A percentile compares a stretch with the other conserved stretches of the same genome.
Evolutionary conservation across 2,888 invertebrate species (phyloP).

Genomic region (Drosophila limbata): DNA sequence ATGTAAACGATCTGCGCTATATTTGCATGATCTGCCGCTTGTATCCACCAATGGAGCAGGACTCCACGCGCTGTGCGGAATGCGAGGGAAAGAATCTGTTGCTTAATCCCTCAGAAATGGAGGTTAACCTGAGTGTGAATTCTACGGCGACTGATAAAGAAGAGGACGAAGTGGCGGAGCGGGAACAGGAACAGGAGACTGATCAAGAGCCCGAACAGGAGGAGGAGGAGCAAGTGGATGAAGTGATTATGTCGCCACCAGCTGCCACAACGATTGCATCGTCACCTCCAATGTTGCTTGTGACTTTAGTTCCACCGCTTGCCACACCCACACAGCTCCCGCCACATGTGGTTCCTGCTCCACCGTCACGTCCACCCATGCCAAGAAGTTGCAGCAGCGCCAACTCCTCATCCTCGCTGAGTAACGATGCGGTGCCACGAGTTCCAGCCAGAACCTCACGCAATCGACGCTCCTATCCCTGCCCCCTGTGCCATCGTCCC

Average conservation of each 20-base stretch:
- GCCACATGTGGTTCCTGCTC: constrained; percentile 10
- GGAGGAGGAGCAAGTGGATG: constrained; percentile 3
- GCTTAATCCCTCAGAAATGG: constrained; percentile 26
- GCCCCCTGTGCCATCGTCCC: constrained; percentile 83
- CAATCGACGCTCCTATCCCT: constrained; percentile 80
- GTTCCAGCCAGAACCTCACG: constrained; percentile 30
- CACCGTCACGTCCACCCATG: constrained; percentile 36
- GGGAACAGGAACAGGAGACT: constrained; percentile 4
- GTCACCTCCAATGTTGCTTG: constrained; percentile 40
- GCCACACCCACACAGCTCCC: constrained; percentile 11
- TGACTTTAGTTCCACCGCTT: constrained; percentile 50
- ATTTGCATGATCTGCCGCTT: constrained; percentile 83
- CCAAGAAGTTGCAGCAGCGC: constrained; percentile 65
- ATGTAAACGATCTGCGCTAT: constrained; percentile 77
- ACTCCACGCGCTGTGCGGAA: constrained; percentile 82
- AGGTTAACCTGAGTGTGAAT: not conserved
- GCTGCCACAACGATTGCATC: not conserved
- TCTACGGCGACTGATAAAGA: constrained; percentile 5
- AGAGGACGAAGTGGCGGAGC: constrained; percentile 7
- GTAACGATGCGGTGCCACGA: constrained; percentile 53
- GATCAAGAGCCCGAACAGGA: constrained; percentile 31
- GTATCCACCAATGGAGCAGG: constrained; percentile 77
- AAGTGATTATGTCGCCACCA: constrained; percentile 6
- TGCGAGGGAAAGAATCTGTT: constrained; percentile 81
- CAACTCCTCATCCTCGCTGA: constrained; percentile 71